Evolutionary conservation across 2,888 invertebrate genomes (phyloP).

Genomic region (Vesta saturnalis): DNA sequence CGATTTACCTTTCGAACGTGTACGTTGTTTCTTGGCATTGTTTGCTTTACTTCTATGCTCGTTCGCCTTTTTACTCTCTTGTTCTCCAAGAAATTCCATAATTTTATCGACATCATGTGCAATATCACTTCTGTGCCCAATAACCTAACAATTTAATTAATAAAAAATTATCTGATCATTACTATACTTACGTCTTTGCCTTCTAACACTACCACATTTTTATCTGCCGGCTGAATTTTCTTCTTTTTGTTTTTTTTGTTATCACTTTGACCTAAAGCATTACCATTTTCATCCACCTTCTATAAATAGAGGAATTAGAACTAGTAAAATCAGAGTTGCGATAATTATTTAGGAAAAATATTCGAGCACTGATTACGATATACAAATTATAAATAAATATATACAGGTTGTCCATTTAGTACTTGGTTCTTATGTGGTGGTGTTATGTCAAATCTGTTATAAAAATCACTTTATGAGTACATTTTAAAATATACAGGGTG

Average conservation of each 20-base stretch:
- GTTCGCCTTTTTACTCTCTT: constrained; percentile 55
- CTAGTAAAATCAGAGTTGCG: no score
- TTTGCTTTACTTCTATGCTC: constrained; percentile 55
- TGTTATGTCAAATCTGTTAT: no score
- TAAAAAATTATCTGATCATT: neutral
- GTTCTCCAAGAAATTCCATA: constrained; percentile 80
- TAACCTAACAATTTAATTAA: constrained; percentile 62
- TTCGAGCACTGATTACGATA: no score
- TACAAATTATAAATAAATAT: no score
- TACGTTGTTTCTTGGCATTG: constrained; percentile 53
- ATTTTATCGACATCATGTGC: constrained; percentile 77
- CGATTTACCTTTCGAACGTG: constrained; percentile 56
- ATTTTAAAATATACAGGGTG: no score
- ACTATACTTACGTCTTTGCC: constrained; percentile 62
- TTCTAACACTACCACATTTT: constrained; percentile 57
- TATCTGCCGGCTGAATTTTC: constrained; percentile 66
- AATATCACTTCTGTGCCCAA: constrained; percentile 80
- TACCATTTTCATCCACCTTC: constrained; percentile 85
- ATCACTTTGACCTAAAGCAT: constrained; percentile 70
- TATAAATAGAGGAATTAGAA: no score
- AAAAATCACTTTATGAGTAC: no score
- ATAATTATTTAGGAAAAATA: no score
- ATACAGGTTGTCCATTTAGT: no score
- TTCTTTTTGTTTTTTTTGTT: constrained; percentile 67
- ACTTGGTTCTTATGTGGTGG: no score